These are phyloP conservation scores for Daphoenositta chrysoptera DNA, from an alignment of 2,113 vertebrate genomes.

Conservation along the genomic window DNA sequence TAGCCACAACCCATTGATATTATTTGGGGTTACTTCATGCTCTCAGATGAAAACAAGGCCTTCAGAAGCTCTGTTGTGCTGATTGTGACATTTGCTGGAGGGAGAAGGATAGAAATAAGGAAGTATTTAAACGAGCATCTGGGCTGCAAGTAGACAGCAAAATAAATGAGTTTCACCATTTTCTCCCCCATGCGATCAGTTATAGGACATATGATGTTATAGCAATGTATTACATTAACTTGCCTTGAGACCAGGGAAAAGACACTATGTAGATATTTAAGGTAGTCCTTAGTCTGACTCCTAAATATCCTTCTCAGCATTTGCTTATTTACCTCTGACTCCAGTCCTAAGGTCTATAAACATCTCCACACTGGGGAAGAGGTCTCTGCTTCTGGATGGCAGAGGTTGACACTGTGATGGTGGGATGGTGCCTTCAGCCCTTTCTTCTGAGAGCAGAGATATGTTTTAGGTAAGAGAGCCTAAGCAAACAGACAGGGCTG, in stretches of 20 bases:
- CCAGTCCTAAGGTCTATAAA: background rate
- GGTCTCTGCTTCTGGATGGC: background rate
- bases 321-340: background rate
- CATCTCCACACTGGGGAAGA: background rate
- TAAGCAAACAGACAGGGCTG: background rate
- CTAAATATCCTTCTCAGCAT: background rate
- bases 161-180: background rate
- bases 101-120: background rate
- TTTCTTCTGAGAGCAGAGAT: background rate
- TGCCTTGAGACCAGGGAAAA: background rate
- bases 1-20: background rate
- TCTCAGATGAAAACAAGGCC: constrained; percentile 4
- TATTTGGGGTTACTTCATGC: background rate
- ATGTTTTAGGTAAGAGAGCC: background rate
- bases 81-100: background rate
- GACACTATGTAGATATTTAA: background rate
- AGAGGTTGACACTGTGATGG: background rate
- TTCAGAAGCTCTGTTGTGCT: background rate
- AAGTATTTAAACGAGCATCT: background rate
- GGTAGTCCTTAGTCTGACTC: background rate
- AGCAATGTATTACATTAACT: background rate
- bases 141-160: background rate
- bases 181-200: background rate
- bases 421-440: background rate
- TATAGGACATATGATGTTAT: background rate